Evolutionary conservation across 2,113 vertebrate genomes (phyloP).

Genomic region (Pycnonotus jocosus): DNA sequence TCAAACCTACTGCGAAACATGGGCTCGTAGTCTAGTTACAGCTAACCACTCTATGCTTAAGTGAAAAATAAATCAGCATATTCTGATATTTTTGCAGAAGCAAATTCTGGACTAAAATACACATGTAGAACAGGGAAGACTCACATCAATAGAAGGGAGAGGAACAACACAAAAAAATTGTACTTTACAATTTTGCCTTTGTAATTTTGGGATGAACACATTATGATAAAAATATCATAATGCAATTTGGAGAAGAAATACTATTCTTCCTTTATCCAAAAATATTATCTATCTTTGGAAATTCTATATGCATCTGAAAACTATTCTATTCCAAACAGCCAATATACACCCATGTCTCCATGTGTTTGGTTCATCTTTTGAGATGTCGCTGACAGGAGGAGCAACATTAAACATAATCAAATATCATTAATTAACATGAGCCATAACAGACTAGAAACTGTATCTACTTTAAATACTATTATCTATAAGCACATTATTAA

Average conservation of each 20-base stretch:
- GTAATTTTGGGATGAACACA: not conserved
- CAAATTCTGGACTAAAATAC: not conserved
- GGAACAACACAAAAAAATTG: not conserved
- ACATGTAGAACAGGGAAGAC: fast-evolving
- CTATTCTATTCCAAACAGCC: not conserved
- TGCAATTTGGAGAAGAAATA: not conserved
- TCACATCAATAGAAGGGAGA: not conserved
- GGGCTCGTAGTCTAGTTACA: fast-evolving
- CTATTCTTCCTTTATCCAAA: not conserved
- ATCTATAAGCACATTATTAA: not conserved
- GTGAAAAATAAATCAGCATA: not conserved
- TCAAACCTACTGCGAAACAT: not conserved
- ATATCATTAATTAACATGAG: not conserved
- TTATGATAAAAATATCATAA: not conserved
- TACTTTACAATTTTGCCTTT: not conserved
- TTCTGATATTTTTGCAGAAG: not conserved
- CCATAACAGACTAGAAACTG: not conserved
- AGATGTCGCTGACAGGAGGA: not conserved
- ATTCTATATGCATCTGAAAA: not conserved
- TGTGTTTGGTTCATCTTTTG: not conserved
- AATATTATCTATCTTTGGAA: not conserved
- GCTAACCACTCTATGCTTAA: not conserved
- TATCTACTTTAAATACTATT: not conserved
- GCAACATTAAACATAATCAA: not conserved
- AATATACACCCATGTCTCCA: not conserved